These are phyloP conservation scores for Acromyrmex echinatior DNA, from an alignment of 1,140 invertebrate genomes.

Conservation along the genomic window DNA sequence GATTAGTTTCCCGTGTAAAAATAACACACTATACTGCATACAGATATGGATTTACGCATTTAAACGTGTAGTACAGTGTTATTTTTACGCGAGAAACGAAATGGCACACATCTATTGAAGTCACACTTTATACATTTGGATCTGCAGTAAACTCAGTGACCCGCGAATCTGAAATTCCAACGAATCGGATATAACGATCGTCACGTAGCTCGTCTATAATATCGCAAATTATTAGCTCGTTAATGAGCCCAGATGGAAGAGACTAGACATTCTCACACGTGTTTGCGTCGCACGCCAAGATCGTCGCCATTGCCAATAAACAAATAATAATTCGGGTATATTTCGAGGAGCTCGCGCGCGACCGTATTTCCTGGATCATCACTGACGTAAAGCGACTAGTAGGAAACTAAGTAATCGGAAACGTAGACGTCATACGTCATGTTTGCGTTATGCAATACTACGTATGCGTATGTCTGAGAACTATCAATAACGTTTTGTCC, in stretches of 20 bases:
- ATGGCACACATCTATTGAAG: too few species aligned
- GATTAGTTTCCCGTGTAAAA: too few species aligned
- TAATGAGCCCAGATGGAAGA: background rate
- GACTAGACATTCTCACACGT: background rate
- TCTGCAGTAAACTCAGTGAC: conserved; percentile 29
- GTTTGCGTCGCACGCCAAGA: background rate
- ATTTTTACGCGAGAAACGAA: too few species aligned
- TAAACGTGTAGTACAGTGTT: too few species aligned
- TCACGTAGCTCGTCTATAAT: background rate
- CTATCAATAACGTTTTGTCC: conserved; percentile 9
- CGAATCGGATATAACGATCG: conserved; percentile 14
- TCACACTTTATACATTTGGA: too few species aligned
- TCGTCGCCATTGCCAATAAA: conserved; percentile 38
- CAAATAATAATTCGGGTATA: conserved; percentile 51
- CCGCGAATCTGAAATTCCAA: conserved; percentile 49
- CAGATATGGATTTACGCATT: too few species aligned
- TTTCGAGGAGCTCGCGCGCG: conserved; percentile 48
- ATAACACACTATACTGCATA: too few species aligned
- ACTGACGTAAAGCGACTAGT: conserved; percentile 19
- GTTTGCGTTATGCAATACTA: conserved; percentile 14
- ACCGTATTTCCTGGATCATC: conserved; percentile 40
- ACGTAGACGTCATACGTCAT: background rate
- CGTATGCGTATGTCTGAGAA: conserved; percentile 3
- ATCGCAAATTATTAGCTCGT: conserved; percentile 18
- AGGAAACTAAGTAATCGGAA: conserved; percentile 28